These are phyloP conservation scores for Aegithalos caudatus DNA, from an alignment of 2,113 vertebrate genomes.

Conservation along the genomic window DNA sequence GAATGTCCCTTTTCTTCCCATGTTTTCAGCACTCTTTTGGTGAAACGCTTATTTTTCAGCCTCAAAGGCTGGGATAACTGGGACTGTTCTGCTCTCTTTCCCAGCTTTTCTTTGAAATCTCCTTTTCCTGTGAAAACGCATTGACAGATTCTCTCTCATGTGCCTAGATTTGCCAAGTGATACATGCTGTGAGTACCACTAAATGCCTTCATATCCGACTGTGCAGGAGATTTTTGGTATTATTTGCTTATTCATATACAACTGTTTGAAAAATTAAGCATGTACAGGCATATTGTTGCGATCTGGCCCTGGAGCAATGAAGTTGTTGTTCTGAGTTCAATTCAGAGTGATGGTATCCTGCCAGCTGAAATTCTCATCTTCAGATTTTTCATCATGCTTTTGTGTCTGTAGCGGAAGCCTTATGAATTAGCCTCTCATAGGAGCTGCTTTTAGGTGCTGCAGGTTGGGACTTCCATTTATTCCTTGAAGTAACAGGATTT, in stretches of 20 bases:
- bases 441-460: not conserved
- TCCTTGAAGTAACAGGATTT: not conserved
- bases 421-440: not conserved
- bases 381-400: not conserved
- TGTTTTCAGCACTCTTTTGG: not conserved
- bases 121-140: not conserved
- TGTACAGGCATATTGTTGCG: not conserved
- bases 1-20: not conserved
- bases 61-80: not conserved
- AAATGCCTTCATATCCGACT: not conserved
- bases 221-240: not conserved
- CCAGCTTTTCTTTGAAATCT: not conserved
- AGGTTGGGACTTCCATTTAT: not conserved
- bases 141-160: not conserved
- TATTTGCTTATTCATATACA: constrained; percentile 4
- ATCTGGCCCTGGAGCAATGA: not conserved
- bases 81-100: not conserved
- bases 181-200: not conserved
- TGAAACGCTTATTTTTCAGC: not conserved
- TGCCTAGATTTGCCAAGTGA: not conserved
- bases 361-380: not conserved
- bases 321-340: not conserved
- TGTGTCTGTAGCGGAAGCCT: not conserved
- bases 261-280: not conserved
- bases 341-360: not conserved